Conservation (phyloP, 2,113 vertebrate genomes). For the Perognathus longimembris region DNA sequence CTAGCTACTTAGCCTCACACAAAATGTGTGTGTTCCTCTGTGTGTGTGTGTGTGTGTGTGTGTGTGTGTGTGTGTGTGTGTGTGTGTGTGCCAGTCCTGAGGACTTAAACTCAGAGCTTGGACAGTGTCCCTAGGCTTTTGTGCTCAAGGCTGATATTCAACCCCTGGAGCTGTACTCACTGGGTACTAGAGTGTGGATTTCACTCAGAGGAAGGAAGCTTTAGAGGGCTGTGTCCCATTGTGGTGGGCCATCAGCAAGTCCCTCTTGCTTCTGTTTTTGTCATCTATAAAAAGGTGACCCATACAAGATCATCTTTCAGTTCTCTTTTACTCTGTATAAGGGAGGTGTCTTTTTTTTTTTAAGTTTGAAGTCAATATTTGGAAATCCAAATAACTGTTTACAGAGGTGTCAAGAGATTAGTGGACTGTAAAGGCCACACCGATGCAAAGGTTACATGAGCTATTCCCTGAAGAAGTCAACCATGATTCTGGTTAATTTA, state of each 20-base stretch:
- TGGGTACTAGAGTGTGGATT: too few relatives aligned
- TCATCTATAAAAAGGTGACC: constrained; percentile 21
- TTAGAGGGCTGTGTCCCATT: too few relatives aligned
- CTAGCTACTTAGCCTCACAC: not conserved
- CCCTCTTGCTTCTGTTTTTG: not conserved
- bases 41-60: too few relatives aligned
- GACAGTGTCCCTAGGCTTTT: too few relatives aligned
- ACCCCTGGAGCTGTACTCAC: too few relatives aligned
- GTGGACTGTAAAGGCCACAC: constrained; percentile 35
- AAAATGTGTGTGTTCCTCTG: too few relatives aligned
- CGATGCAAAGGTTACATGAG: constrained; percentile 50
- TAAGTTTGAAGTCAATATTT: constrained; percentile 64
- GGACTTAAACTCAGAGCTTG: too few relatives aligned
- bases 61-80: too few relatives aligned
- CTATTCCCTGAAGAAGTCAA: not conserved
- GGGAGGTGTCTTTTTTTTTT: constrained; percentile 54
- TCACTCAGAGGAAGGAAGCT: not conserved
- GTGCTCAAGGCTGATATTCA: too few relatives aligned
- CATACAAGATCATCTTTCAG: constrained; percentile 55
- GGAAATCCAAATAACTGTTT: constrained; percentile 50
- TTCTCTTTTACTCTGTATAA: constrained; percentile 63
- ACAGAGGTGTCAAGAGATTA: constrained; percentile 56
- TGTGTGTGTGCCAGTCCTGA: too few relatives aligned
- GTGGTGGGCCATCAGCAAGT: not conserved
- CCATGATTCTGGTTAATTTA: not conserved